Evolutionary conservation across 92 coral and sea anemone genomes (phyloP).

Genomic region (Phymanthus crucifer): DNA sequence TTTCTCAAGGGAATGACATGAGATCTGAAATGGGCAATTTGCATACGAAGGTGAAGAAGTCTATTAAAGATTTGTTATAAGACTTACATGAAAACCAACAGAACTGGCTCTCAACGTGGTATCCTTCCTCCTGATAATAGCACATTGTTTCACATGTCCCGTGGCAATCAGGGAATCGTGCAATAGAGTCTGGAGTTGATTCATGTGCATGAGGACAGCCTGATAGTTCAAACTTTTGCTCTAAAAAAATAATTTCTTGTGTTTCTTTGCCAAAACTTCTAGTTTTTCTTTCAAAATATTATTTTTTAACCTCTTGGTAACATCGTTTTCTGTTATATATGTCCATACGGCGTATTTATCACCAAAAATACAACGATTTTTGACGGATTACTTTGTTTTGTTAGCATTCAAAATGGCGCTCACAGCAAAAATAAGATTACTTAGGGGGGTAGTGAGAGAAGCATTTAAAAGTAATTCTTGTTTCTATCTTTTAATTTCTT

Average conservation of each 20-base stretch:
- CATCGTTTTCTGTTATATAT: not conserved
- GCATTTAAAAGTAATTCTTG: no score
- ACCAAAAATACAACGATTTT: not conserved
- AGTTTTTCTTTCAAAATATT: not conserved
- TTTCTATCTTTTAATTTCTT: not conserved
- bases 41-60: no score
- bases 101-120: slow-evolving; percentile 90
- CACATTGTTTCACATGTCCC: slow-evolving; percentile 93
- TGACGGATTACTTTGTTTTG: not conserved
- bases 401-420: slow-evolving; percentile 41
- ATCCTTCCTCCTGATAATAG: slow-evolving; percentile 88
- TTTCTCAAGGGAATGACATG: no score
- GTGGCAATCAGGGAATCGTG: slow-evolving; percentile 97
- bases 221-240: not conserved
- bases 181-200: slow-evolving; percentile 88
- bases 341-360: not conserved
- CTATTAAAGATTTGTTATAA: no score
- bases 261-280: not conserved
- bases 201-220: slow-evolving; percentile 56
- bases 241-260: not conserved
- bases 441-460: slow-evolving; percentile 26
- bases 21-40: no score
- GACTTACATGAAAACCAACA: slow-evolving; percentile 84
- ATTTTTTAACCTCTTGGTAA: not conserved
- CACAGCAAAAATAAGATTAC: not conserved